Conservation (phyloP, 1,140 invertebrate species). For the Drosophila prosaltans region DNA sequence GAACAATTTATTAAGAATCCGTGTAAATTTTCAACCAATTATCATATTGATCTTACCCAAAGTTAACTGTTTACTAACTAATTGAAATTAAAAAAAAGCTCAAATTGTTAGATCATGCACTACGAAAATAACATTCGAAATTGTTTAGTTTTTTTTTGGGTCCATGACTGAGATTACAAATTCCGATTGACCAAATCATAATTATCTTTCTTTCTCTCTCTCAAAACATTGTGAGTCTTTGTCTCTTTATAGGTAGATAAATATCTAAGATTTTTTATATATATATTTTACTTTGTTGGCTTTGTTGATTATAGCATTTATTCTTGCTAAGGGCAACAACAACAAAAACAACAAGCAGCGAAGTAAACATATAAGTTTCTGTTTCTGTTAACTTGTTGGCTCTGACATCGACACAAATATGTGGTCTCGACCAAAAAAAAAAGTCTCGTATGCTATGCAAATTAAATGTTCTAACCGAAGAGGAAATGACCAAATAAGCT, state of each 20-base stretch:
- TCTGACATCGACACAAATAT: conserved; percentile 49
- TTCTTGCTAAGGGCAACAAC: conserved; percentile 22
- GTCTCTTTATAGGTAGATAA: conserved; percentile 23
- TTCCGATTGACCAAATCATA: not conserved
- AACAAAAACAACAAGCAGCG: conserved; percentile 18
- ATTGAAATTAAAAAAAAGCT: not conserved
- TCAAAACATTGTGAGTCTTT: not conserved
- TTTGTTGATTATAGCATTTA: conserved; percentile 59
- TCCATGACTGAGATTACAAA: not conserved
- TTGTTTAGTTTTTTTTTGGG: not conserved
- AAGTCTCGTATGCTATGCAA: conserved; percentile 60
- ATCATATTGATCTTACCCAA: too few species aligned
- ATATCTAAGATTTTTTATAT: conserved; percentile 16
- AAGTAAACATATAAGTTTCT: not conserved
- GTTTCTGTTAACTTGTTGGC: conserved; percentile 17
- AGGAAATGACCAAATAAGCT: conserved; percentile 71
- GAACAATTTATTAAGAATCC: too few species aligned
- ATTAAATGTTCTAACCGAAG: conserved; percentile 63
- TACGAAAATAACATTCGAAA: too few species aligned
- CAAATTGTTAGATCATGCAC: not conserved
- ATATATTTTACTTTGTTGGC: conserved; percentile 36
- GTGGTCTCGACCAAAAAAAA: conserved; percentile 38
- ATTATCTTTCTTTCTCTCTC: not conserved
- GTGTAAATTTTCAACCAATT: too few species aligned
- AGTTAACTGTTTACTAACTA: too few species aligned